A percentile compares a stretch with the other conserved stretches of the same genome.
Conservation (phyloP, 2,113 vertebrate species). For the Mastomys natalensis region DNA sequence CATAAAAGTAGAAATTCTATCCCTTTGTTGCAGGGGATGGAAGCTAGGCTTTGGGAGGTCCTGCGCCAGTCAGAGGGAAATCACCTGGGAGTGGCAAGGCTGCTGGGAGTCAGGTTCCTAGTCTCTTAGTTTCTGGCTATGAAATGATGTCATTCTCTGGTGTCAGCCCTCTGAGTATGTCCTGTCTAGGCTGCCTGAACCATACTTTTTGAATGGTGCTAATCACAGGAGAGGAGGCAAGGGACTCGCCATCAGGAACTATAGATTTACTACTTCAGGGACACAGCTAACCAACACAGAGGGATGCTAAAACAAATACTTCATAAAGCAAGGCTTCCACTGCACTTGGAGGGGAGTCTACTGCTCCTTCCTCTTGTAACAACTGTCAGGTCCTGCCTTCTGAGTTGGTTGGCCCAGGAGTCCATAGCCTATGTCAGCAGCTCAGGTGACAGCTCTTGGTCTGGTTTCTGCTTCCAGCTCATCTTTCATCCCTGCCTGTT, state of each 20-base stretch:
- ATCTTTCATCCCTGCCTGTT: background rate
- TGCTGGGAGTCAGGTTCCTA: background rate
- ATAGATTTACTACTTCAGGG: background rate
- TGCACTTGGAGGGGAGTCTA: background rate
- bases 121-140: background rate
- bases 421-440: background rate
- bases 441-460: background rate
- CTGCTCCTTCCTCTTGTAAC: background rate
- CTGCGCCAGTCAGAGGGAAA: background rate
- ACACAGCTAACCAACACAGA: background rate
- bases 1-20: background rate
- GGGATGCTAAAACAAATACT: background rate
- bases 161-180: background rate
- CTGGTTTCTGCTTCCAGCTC: background rate
- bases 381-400: background rate
- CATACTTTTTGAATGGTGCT: background rate
- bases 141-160: background rate
- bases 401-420: background rate
- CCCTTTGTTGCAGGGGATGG: background rate
- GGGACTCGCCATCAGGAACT: background rate
- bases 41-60: background rate
- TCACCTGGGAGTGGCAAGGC: background rate
- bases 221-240: background rate
- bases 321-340: background rate
- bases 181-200: background rate